Evolutionary conservation across 2,888 invertebrate species (phyloP).

Genomic region (Oligia strigilis): DNA sequence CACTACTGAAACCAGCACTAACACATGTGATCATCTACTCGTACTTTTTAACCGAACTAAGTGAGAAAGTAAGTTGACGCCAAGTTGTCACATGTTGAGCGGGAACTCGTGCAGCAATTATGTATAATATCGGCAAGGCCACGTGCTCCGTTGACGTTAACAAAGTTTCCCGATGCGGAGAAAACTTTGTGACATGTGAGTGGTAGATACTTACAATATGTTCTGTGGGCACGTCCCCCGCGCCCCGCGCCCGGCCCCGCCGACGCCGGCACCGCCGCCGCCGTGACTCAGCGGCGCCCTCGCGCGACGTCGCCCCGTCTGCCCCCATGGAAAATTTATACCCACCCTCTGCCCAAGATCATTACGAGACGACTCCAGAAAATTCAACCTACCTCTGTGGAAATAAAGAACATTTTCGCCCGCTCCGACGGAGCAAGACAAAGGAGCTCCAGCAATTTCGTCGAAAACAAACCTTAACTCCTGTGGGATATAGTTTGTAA

Average conservation of each 20-base stretch:
- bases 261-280: conserved; percentile 78
- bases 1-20: conserved; percentile 19
- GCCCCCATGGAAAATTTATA: conserved; percentile 90
- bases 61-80: conserved; percentile 56
- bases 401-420: conserved; percentile 77
- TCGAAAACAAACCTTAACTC: conserved; percentile 89
- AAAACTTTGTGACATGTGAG: conserved; percentile 91
- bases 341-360: conserved; percentile 89
- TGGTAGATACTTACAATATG: conserved; percentile 89
- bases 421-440: conserved; percentile 79
- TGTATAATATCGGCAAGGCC: conserved; percentile 86
- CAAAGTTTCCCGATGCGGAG: conserved; percentile 90
- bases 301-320: conserved; percentile 90
- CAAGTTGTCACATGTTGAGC: conserved; percentile 75
- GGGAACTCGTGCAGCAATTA: conserved; percentile 82
- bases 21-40: conserved; percentile 22
- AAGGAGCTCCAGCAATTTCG: conserved; percentile 87
- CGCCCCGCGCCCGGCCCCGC: conserved; percentile 69
- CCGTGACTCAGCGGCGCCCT: conserved; percentile 90
- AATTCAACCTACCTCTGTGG: conserved; percentile 76
- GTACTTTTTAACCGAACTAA: conserved; percentile 51
- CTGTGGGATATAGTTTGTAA: conserved; percentile 89
- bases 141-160: conserved; percentile 90
- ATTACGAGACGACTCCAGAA: conserved; percentile 75
- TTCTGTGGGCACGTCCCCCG: conserved; percentile 73